phyloP scores from a whole-genome alignment of 1,140 invertebrate genomes.

The Agraylea sexmaculata region DNA sequence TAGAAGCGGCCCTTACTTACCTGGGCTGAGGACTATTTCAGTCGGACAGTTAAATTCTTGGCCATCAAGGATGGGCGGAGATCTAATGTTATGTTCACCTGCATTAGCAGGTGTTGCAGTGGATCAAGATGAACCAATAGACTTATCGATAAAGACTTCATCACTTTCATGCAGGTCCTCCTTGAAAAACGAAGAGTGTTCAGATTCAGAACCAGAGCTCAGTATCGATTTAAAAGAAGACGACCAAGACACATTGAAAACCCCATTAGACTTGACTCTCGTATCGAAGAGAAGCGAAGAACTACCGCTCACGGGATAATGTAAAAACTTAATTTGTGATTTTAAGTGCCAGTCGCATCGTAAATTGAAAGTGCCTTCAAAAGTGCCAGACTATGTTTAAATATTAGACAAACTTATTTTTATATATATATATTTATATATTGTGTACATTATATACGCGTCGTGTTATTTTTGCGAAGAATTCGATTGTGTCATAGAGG shows the following conservation, averaged over 20 bases:
- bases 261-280: constrained; percentile 56
- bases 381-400: no score
- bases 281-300: constrained; percentile 38
- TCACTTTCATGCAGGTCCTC: constrained; percentile 36
- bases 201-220: constrained; percentile 36
- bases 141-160: constrained; percentile 56
- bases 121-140: constrained; percentile 62
- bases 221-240: constrained; percentile 37
- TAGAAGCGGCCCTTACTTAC: constrained; percentile 29
- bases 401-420: no score
- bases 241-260: constrained; percentile 39
- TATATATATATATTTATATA: no score
- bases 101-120: constrained; percentile 48
- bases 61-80: constrained; percentile 45
- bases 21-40: constrained; percentile 29
- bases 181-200: constrained; percentile 38
- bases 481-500: no score
- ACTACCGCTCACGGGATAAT: constrained; percentile 37
- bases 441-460: no score
- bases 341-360: constrained; percentile 19
- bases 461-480: no score
- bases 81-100: constrained; percentile 46
- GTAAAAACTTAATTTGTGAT: constrained; percentile 12
- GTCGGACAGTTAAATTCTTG: constrained; percentile 31
- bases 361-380: no score